phyloP scores from a whole-genome alignment of 1,140 invertebrate genomes.

The Pemphigus obesinymphae region DNA sequence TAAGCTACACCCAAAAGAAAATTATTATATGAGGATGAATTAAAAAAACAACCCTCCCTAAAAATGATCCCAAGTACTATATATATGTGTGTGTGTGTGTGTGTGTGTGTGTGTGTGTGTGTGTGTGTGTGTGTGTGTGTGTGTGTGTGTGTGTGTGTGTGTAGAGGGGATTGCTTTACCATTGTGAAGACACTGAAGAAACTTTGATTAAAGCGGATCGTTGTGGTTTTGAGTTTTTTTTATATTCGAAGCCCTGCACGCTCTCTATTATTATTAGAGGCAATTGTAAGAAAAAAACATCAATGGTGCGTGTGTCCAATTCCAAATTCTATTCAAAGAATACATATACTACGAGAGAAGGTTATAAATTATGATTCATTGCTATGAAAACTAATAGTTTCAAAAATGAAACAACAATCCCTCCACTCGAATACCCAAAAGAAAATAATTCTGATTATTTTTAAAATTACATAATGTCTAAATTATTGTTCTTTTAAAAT shows the following conservation, averaged over 20 bases:
- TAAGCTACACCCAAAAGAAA: conserved; percentile 21
- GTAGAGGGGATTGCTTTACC: background rate
- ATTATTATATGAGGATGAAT: conserved; percentile 27
- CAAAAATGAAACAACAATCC: background rate
- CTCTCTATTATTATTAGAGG: conserved; percentile 23
- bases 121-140: no score
- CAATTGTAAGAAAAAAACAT: conserved; percentile 20
- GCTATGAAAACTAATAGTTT: background rate
- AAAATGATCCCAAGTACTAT: background rate
- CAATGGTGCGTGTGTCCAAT: conserved; percentile 10
- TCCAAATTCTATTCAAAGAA: background rate
- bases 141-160: no score
- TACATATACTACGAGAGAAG: background rate
- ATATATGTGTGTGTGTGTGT: no score
- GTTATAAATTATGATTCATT: background rate
- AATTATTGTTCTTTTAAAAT: no score
- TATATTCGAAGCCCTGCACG: background rate
- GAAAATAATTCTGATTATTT: no score
- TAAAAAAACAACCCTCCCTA: conserved; percentile 25
- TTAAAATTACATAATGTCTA: no score
- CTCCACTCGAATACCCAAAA: no score
- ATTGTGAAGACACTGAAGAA: conserved; percentile 5
- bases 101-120: no score
- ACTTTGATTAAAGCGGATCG: conserved; percentile 38
- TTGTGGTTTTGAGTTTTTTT: conserved; percentile 4